These are phyloP conservation scores for Protophormia terraenovae DNA, from an alignment of 2,888 invertebrate species.

Conservation along the genomic window DNA sequence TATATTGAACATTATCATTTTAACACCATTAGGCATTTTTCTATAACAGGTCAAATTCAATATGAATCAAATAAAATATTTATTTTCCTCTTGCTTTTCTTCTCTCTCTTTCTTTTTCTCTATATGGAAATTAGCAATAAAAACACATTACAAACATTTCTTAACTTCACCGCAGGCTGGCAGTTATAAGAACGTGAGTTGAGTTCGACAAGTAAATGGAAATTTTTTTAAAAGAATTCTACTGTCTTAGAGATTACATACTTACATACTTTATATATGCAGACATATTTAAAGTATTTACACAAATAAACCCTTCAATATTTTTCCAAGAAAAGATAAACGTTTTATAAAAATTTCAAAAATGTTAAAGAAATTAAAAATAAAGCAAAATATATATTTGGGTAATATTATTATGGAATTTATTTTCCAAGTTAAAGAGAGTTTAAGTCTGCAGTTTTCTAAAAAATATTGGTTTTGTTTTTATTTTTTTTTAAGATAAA, in stretches of 20 bases:
- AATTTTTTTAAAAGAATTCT: not conserved
- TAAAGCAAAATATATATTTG: not conserved
- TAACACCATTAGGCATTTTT: conserved; percentile 43
- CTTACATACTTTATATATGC: not conserved
- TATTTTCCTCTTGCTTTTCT: not conserved
- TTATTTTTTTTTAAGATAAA: conserved; percentile 12
- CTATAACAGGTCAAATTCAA: conserved; percentile 57
- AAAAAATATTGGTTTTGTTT: not conserved
- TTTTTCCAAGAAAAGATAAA: not conserved
- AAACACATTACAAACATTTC: conserved; percentile 46
- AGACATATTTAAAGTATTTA: not conserved
- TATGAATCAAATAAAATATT: conserved; percentile 52
- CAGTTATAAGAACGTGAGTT: conserved; percentile 55
- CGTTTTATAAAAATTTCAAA: not conserved
- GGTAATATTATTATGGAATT: not conserved
- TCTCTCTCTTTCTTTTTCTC: not conserved
- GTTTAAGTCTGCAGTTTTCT: not conserved
- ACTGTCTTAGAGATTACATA: not conserved
- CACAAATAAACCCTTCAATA: not conserved
- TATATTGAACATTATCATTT: not conserved
- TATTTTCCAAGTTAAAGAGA: not conserved
- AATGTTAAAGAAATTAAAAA: conserved; percentile 2
- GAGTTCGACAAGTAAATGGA: conserved; percentile 61
- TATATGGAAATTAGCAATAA: conserved; percentile 23
- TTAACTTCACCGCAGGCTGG: conserved; percentile 27